Evolutionary conservation across 2,113 vertebrate species (phyloP), one percentile per base, ranked within the genome.

Genomic region (Clarias gariepinus): DNA sequence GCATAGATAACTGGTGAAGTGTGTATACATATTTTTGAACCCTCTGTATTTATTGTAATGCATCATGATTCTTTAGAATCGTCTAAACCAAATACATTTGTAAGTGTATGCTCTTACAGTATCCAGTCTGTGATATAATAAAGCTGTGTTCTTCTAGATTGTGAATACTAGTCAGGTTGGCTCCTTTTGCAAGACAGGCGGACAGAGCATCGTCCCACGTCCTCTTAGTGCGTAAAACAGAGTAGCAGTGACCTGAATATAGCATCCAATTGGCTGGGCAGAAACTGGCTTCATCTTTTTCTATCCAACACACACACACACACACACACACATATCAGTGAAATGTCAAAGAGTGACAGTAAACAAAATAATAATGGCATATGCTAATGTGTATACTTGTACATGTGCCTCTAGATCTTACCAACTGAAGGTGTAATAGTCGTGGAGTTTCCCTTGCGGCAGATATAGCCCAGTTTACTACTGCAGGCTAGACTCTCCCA

Each of bases 81-180:
- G 25, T 2, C 23, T 77, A 77, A 77, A 6, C 25, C 47, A 77
- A 53, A 53, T 18, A 53, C 23, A 77, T 41, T 53, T 28, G 47
- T 77, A 25, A 76, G 21, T 15, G 28, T 25, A 52, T 41, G 66
- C 87, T 95, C 96, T 96, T 92, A 99, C 98, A 86, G 47, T 98
- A 98, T 89, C 97, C 98, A 86, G 96, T 95, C 83, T 97, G 97
- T 76, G 98, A 85, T 76, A 90, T 84, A 73, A 98, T 88, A 83
- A 98, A 99, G 90, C 96, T 98, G 87, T 97, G 96, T 86, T 99
- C 97, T 87, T 98, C 97, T 0, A 98, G 93, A 82, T 95, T 98
- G 89, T 96, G 96, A 69, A 98, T 94, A 87, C 97, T 98, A 0
- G 96, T 95, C 58, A 99, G 90, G 83, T 98, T 96, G 0, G 95